These are phyloP conservation scores for Canis aureus DNA, from an alignment of 2,113 vertebrate genomes.

Conservation along the genomic window DNA sequence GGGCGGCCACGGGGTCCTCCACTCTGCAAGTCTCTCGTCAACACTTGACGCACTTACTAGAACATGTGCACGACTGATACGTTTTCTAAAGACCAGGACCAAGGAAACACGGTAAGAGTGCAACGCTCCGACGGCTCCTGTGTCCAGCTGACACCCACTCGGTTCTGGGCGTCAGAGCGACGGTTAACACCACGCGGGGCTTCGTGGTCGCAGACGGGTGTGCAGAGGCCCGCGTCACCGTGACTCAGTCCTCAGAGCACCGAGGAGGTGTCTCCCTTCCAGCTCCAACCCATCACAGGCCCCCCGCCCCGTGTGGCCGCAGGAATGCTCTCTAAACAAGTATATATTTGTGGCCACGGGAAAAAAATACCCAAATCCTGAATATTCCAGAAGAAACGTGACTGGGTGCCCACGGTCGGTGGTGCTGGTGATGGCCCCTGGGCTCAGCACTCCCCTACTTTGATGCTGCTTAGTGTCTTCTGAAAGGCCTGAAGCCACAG, in stretches of 20 bases:
- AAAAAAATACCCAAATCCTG: neutral
- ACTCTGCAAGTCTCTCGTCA: accelerated
- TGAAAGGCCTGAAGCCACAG: accelerated
- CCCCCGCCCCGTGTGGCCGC: too few relatives aligned
- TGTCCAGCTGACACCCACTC: neutral
- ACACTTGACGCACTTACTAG: accelerated
- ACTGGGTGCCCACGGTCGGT: accelerated
- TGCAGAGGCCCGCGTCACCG: neutral
- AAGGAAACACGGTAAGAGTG: too few relatives aligned
- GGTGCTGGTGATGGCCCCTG: neutral
- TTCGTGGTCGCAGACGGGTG: neutral
- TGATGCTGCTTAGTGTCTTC: accelerated
- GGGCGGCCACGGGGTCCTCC: accelerated
- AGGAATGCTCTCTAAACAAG: neutral
- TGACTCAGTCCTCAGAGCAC: neutral
- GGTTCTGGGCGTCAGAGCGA: neutral
- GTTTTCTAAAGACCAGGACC: neutral
- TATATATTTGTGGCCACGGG: too few relatives aligned
- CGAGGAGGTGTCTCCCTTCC: neutral
- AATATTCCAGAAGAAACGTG: neutral
- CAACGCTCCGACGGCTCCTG: neutral
- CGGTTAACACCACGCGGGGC: too few relatives aligned
- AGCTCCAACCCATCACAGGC: accelerated
- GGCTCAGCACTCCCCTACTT: accelerated
- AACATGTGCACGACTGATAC: accelerated